Evolutionary conservation across 2,113 vertebrate species (phyloP).

Genomic region (Pica pica): DNA sequence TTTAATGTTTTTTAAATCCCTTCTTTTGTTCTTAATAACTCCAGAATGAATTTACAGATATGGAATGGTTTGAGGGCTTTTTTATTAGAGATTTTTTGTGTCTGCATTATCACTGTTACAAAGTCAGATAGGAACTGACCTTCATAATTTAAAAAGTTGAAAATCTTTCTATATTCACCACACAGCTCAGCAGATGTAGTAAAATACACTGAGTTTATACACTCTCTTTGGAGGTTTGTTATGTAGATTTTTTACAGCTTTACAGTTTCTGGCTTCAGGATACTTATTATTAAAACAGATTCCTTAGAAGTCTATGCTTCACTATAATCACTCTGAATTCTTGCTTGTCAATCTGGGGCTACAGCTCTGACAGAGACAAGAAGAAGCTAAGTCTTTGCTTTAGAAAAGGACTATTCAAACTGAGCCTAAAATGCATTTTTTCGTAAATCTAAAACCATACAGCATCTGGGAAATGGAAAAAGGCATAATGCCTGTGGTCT

Average conservation of each 20-base stretch:
- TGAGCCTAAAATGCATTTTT: background rate
- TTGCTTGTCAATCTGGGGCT: background rate
- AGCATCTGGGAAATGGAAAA: background rate
- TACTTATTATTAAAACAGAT: background rate
- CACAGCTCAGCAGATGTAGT: background rate
- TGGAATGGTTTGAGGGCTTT: background rate
- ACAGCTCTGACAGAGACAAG: background rate
- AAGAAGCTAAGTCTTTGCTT: background rate
- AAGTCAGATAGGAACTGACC: background rate
- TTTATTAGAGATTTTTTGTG: background rate
- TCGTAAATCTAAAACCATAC: background rate
- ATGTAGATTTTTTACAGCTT: background rate
- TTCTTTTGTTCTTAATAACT: background rate
- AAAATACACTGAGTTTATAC: background rate
- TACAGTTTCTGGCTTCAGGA: background rate
- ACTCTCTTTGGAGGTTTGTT: background rate
- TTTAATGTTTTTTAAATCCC: background rate
- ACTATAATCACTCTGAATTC: background rate
- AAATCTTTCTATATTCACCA: background rate
- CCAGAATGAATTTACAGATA: background rate
- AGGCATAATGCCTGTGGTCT: background rate
- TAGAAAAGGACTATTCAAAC: background rate
- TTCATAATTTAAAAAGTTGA: background rate
- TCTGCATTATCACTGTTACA: background rate
- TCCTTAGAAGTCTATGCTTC: background rate